Conservation (phyloP, 2,113 vertebrate species). For the Lethenteron reissneri region DNA sequence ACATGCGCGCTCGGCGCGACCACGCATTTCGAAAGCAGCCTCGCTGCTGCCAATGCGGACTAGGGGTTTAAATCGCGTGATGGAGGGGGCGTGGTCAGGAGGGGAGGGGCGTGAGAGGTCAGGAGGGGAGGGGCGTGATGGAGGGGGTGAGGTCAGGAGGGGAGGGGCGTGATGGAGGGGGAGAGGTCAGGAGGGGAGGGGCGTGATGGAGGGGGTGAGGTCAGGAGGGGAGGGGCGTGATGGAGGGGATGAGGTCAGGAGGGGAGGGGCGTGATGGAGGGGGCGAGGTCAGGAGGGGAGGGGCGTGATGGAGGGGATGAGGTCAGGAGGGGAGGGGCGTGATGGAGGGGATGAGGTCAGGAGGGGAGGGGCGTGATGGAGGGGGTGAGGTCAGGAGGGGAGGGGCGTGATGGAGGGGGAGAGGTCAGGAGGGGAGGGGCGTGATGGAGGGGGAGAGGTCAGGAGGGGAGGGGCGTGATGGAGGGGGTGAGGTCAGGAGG, state of each 20-base stretch:
- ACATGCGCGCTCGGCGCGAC: neutral
- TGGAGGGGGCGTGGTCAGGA: slow-evolving; percentile 1
- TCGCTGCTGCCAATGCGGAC: neutral
- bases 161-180: too few species aligned
- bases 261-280: neutral
- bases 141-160: too few species aligned
- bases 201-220: slow-evolving; percentile 4
- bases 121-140: slow-evolving; percentile 3
- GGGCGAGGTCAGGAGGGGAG: neutral
- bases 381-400: neutral
- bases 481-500: too few species aligned
- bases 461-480: neutral
- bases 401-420: neutral
- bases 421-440: too few species aligned
- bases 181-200: neutral
- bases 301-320: slow-evolving; percentile 4
- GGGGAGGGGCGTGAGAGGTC: neutral
- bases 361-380: too few species aligned
- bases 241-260: neutral
- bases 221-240: too few species aligned
- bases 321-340: neutral
- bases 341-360: slow-evolving; percentile 3
- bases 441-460: neutral
- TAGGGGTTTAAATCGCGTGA: slow-evolving; percentile 7
- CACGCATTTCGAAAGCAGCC: neutral